Conservation (phyloP, 2,888 invertebrate species). For the Sesia apiformis region DNA sequence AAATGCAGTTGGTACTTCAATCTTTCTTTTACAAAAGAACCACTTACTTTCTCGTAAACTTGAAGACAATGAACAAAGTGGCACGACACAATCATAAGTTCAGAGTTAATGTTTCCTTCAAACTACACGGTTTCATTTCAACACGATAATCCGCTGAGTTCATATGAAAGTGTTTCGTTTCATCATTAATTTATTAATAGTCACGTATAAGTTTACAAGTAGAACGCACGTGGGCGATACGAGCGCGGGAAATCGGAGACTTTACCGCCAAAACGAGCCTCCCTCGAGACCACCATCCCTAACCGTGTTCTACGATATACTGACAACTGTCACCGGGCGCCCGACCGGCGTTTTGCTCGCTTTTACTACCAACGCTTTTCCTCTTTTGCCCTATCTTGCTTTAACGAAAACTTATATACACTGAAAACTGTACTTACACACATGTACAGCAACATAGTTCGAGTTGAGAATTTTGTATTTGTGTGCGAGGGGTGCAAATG, state of each 20-base stretch:
- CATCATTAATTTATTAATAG: constrained; percentile 7
- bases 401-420: constrained; percentile 56
- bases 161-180: constrained; percentile 19
- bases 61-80: constrained; percentile 35
- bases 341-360: constrained; percentile 51
- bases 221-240: constrained; percentile 38
- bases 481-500: constrained; percentile 28
- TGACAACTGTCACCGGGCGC: constrained; percentile 54
- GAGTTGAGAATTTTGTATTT: constrained; percentile 18
- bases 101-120: constrained; percentile 25
- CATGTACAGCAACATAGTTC: constrained; percentile 42
- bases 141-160: constrained; percentile 24
- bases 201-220: constrained; percentile 11
- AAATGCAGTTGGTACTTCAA: too few species aligned
- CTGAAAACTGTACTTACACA: constrained; percentile 45
- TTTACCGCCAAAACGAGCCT: constrained; percentile 41
- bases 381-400: constrained; percentile 63
- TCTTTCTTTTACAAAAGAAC: too few species aligned
- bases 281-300: constrained; percentile 56
- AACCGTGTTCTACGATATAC: constrained; percentile 46
- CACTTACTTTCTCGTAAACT: constrained; percentile 54
- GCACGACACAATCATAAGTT: constrained; percentile 57
- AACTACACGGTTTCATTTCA: constrained; percentile 29
- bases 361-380: constrained; percentile 56
- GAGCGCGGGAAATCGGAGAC: constrained; percentile 54